Evolutionary conservation across 2,888 invertebrate genomes (phyloP), one percentile per base, ranked within the genome.

Genomic region (Caenorhabditis sp.): DNA sequence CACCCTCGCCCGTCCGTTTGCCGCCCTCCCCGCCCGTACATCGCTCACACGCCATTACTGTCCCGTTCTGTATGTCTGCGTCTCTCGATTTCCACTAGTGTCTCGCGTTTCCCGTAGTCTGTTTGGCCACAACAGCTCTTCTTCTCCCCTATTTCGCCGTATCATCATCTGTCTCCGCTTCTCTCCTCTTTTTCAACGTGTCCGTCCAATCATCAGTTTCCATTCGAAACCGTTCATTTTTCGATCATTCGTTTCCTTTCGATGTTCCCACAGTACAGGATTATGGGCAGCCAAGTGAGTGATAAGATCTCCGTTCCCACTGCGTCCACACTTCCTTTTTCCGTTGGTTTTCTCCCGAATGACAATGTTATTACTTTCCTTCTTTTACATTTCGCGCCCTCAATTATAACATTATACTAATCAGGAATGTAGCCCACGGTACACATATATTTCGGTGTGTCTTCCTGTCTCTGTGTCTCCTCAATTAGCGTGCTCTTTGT

Each of bases 391-490:
- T 24, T 50, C 50, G 13, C 45, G n/a, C 39, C 35, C 17, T 27
- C 37, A 59, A 55, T 61, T 61, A 53, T 45, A 50, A 17, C 61
- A 68, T 58, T 48, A 66, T 56, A 66, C 66, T 56, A 66, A 66
- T 68, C 66, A 66, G 56, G 46, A 66, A 66, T 66, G 66, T 66
- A 58, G 58, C 48, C 41, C 39, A 56, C 15, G 22, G 24, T 22
- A 48, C 43, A 58, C 56, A 55, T 45, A 55, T 35, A 63, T 39
- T 41, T 26, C 41, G 26, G 27, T 55, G 59, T 62, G 53, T 55
- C 45, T 58, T 53, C 32, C 50, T 48, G 26, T 46, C 56, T 74
- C 68, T 62, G 61, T 46, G 58, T 62, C 62, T 75, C 75, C 55
- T 59, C 66, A 50, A 59, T 66, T 75, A 59, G 59, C 52, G 27